Evolutionary conservation across 2,113 vertebrate species (phyloP).

Genomic region (Neolamprologus sp.): DNA sequence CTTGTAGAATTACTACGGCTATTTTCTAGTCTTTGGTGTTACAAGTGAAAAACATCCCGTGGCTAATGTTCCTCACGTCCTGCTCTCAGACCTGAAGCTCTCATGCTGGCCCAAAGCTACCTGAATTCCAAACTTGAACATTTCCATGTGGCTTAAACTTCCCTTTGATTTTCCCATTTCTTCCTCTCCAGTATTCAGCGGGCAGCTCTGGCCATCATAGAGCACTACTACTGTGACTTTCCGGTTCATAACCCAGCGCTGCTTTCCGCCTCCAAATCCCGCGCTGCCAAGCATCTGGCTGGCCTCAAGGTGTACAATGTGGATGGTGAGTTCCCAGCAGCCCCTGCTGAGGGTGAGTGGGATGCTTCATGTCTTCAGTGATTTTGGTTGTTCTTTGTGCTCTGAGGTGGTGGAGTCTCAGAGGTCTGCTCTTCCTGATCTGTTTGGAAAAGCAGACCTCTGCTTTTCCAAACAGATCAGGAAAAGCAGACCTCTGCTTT

Average conservation of each 20-base stretch:
- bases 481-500: too few relatives aligned
- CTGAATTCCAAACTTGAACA: neutral
- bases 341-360: slow-evolving; percentile 53
- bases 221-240: slow-evolving; percentile 94
- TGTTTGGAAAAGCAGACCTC: neutral
- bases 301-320: slow-evolving; percentile 87
- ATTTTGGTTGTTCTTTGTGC: neutral
- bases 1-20: neutral
- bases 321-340: slow-evolving; percentile 78
- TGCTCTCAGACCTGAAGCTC: neutral
- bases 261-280: slow-evolving; percentile 81
- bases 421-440: neutral
- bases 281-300: slow-evolving; percentile 81
- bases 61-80: neutral
- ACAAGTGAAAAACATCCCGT: neutral
- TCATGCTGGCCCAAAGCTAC: neutral
- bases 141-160: neutral
- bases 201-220: slow-evolving; percentile 84
- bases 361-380: neutral
- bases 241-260: slow-evolving; percentile 84
- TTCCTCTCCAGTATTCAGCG: slow-evolving; percentile 79
- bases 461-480: too few relatives aligned
- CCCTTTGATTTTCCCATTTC: neutral
- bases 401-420: neutral
- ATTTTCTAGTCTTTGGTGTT: neutral